Conservation (phyloP, 2,797 vertebrate species). For the Parauchenoglanis ngamensis region DNA sequence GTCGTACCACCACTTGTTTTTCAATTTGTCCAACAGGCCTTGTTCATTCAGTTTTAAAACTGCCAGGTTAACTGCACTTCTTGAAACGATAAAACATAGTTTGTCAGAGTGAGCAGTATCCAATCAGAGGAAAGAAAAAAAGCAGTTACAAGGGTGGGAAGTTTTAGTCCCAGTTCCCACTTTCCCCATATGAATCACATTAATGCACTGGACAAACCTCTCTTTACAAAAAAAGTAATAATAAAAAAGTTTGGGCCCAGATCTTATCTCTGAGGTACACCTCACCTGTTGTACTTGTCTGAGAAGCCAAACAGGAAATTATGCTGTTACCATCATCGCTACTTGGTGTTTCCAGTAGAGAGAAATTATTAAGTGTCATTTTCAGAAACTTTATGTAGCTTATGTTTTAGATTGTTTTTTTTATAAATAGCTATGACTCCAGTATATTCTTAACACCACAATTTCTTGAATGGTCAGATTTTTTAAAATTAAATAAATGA, state of each 20-base stretch:
- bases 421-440: neutral
- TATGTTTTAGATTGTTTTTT: too few species aligned
- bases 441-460: neutral
- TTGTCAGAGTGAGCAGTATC: conserved; percentile 58
- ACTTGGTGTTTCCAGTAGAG: neutral
- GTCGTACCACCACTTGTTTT: conserved; percentile 99
- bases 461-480: neutral
- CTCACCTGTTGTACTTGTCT: neutral
- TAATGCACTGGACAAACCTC: conserved; percentile 57
- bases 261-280: conserved; percentile 2
- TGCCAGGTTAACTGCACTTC: conserved; percentile 99
- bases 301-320: neutral
- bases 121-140: conserved; percentile 54
- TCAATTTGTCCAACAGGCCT: conserved; percentile 99
- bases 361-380: neutral
- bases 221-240: conserved; percentile 17
- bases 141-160: conserved; percentile 48
- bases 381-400: neutral
- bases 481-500: neutral
- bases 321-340: neutral
- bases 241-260: neutral
- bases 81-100: conserved; percentile 80
- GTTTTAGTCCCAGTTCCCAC: conserved; percentile 22
- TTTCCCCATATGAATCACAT: conserved; percentile 23
- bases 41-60: conserved; percentile 99